phyloP scores from a whole-genome alignment of 2,888 invertebrate species.

The Machimus atricapillus region DNA sequence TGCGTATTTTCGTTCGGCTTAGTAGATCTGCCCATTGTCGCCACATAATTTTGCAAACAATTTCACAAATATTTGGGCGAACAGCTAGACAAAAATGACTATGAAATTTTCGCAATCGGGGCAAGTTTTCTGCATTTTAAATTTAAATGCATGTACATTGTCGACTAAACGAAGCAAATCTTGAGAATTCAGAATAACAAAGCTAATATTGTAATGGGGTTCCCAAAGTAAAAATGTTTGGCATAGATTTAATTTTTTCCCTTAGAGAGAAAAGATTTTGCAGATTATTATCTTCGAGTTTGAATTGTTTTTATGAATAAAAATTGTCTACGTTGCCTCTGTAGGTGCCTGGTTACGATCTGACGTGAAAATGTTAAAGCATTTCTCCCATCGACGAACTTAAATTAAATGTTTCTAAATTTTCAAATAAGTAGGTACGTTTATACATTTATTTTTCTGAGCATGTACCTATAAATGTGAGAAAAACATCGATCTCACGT shows the following conservation, averaged over 20 bases:
- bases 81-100: neutral
- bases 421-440: too few relatives aligned
- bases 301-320: neutral
- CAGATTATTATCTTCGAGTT: neutral
- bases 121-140: neutral
- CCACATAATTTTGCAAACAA: neutral
- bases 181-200: neutral
- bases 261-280: neutral
- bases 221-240: neutral
- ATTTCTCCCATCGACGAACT: too few relatives aligned
- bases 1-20: neutral
- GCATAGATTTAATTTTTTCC: too few relatives aligned
- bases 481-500: too few relatives aligned
- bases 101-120: neutral
- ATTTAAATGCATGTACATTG: neutral
- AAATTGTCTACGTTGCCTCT: too few relatives aligned
- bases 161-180: neutral
- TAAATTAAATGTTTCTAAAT: too few relatives aligned
- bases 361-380: too few relatives aligned
- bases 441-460: too few relatives aligned
- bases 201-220: neutral
- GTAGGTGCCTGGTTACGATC: too few relatives aligned
- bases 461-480: too few relatives aligned
- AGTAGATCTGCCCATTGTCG: neutral
- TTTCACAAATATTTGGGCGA: neutral